A percentile compares a stretch with the other conserved stretches of the same genome.
phyloP scores from a whole-genome alignment of 2,888 invertebrate genomes.

The Vesta saturnalis region DNA sequence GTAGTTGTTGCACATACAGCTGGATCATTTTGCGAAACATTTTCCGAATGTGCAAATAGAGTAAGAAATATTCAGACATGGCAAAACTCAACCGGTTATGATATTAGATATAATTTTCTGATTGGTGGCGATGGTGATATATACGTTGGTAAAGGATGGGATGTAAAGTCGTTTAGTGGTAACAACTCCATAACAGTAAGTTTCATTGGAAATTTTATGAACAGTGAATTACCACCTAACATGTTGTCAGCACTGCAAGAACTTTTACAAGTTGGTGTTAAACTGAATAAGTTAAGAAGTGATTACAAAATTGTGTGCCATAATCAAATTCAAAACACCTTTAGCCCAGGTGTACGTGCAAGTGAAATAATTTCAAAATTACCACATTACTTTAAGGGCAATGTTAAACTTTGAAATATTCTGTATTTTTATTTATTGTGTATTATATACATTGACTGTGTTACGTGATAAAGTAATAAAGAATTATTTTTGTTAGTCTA shows the following conservation, averaged over 20 bases:
- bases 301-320: conserved; percentile 65
- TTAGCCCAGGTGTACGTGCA: conserved; percentile 65
- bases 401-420: not conserved
- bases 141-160: conserved; percentile 67
- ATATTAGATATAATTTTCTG: conserved; percentile 64
- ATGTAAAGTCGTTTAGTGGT: conserved; percentile 65
- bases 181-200: conserved; percentile 62
- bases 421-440: not conserved
- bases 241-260: conserved; percentile 63
- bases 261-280: conserved; percentile 61
- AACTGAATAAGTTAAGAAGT: conserved; percentile 58
- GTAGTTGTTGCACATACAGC: conserved; percentile 66
- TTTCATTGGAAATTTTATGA: conserved; percentile 64
- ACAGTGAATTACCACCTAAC: conserved; percentile 57
- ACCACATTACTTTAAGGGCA: conserved; percentile 60
- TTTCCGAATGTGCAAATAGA: conserved; percentile 60
- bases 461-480: too few relatives aligned
- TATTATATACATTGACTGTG: too few relatives aligned
- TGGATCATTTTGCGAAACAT: conserved; percentile 60
- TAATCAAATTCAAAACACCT: conserved; percentile 63
- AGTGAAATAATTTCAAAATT: conserved; percentile 63
- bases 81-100: conserved; percentile 61
- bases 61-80: conserved; percentile 63
- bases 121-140: conserved; percentile 68
- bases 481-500: too few relatives aligned